These are phyloP conservation scores for Drosophila nasuta DNA, from an alignment of 1,140 invertebrate species.

Conservation along the genomic window DNA sequence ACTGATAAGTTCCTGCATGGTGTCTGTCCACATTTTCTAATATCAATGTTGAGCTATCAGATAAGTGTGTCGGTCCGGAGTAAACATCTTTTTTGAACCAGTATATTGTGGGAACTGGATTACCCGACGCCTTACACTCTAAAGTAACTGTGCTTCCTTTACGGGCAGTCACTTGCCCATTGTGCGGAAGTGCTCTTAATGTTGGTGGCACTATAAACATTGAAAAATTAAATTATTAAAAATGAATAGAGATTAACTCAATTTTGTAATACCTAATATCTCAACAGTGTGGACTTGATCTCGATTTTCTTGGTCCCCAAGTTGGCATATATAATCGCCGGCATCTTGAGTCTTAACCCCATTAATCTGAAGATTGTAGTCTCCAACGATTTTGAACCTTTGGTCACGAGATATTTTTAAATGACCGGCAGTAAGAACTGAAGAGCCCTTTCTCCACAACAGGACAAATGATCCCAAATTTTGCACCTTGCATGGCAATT, in stretches of 20 bases:
- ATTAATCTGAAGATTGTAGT: conserved; percentile 87
- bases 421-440: conserved; percentile 87
- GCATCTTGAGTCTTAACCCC: conserved; percentile 86
- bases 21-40: conserved; percentile 87
- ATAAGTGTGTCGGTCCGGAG: conserved; percentile 81
- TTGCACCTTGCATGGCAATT: conserved; percentile 91
- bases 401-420: conserved; percentile 88
- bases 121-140: conserved; percentile 87
- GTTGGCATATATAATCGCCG: conserved; percentile 86
- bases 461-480: conserved; percentile 88
- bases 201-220: conserved; percentile 85
- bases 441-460: conserved; percentile 87
- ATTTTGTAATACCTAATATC: conserved; percentile 85
- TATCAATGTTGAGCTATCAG: conserved; percentile 86
- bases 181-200: conserved; percentile 85
- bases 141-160: conserved; percentile 87
- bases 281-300: conserved; percentile 86
- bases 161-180: conserved; percentile 86
- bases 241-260: neutral
- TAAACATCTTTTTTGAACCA: conserved; percentile 84
- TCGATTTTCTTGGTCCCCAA: conserved; percentile 85
- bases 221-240: neutral
- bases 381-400: conserved; percentile 87
- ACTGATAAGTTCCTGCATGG: conserved; percentile 88
- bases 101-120: conserved; percentile 85